A percentile compares a stretch with the other conserved stretches of the same genome.
Conservation (phyloP, 2,797 vertebrate species). For the Borostomias antarcticus region DNA sequence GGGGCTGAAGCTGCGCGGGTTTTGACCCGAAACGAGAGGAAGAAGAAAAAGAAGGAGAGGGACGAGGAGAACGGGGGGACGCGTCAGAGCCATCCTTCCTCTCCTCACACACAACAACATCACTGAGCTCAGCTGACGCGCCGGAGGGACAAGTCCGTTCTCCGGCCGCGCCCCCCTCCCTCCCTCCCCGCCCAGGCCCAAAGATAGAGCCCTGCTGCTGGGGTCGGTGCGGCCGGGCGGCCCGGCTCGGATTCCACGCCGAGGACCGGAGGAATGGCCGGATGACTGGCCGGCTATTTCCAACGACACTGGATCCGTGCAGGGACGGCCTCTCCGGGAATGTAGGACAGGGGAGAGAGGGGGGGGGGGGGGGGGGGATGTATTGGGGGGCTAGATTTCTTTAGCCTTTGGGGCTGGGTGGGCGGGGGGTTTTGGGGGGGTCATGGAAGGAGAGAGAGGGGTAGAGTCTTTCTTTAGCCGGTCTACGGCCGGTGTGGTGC, state of each 20-base stretch:
- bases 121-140: slow-evolving; percentile 17
- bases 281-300: slow-evolving; percentile 78
- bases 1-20: slow-evolving; percentile 89
- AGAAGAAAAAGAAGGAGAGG: background rate
- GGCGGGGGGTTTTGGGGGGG: background rate
- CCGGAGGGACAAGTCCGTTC: slow-evolving; percentile 13
- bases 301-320: slow-evolving; percentile 40
- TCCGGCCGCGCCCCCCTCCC: slow-evolving; percentile 17
- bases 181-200: slow-evolving; percentile 73
- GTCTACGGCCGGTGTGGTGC: background rate
- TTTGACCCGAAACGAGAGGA: slow-evolving; percentile 51
- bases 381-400: background rate
- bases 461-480: slow-evolving; percentile 67
- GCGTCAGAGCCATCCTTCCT: slow-evolving; percentile 56
- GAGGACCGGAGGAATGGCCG: slow-evolving; percentile 55
- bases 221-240: slow-evolving; percentile 3
- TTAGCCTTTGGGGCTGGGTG: slow-evolving; percentile 1
- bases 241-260: slow-evolving; percentile 72
- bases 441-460: background rate
- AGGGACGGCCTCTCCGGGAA: slow-evolving; percentile 32
- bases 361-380: background rate
- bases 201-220: slow-evolving; percentile 68
- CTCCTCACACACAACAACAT: slow-evolving; percentile 17
- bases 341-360: slow-evolving; percentile 1
- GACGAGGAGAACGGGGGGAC: slow-evolving; percentile 56